phyloP scores from a whole-genome alignment of 2,888 invertebrate genomes.

The Cactoblastis cactorum region DNA sequence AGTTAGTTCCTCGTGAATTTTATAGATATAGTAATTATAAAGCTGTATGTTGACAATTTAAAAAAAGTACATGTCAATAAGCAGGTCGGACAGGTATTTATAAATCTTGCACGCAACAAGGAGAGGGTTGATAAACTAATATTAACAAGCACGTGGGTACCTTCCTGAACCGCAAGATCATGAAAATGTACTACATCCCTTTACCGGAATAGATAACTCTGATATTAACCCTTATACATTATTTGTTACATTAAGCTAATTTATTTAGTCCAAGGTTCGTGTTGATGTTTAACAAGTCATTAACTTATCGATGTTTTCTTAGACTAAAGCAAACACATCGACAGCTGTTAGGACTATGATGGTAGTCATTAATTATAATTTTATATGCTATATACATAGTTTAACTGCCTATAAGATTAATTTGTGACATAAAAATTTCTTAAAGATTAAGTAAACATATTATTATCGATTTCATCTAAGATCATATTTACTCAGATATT shows the following conservation, averaged over 20 bases:
- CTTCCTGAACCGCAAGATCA: slow-evolving; percentile 74
- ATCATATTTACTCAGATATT: no score
- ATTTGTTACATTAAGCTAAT: slow-evolving; percentile 69
- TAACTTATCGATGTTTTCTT: neutral
- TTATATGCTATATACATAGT: no score
- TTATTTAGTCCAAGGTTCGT: no score
- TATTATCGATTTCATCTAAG: no score
- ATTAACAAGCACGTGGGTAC: slow-evolving; percentile 70
- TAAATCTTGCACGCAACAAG: slow-evolving; percentile 58
- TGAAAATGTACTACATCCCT: slow-evolving; percentile 72
- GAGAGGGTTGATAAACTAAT: slow-evolving; percentile 70
- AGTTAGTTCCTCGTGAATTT: no score
- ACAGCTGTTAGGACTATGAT: neutral
- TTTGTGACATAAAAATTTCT: no score
- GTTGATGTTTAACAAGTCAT: no score
- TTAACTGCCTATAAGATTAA: no score
- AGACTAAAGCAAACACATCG: neutral
- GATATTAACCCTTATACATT: slow-evolving; percentile 70
- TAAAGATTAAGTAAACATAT: no score
- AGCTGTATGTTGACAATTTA: no score
- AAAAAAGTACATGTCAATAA: neutral
- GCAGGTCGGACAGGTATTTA: slow-evolving; percentile 45
- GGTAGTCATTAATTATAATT: no score
- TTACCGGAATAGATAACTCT: slow-evolving; percentile 64
- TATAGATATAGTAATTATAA: no score